Base-by-base conservation (phyloP, 1,140 invertebrate species). In the Arctopsyche grandis region DNA sequence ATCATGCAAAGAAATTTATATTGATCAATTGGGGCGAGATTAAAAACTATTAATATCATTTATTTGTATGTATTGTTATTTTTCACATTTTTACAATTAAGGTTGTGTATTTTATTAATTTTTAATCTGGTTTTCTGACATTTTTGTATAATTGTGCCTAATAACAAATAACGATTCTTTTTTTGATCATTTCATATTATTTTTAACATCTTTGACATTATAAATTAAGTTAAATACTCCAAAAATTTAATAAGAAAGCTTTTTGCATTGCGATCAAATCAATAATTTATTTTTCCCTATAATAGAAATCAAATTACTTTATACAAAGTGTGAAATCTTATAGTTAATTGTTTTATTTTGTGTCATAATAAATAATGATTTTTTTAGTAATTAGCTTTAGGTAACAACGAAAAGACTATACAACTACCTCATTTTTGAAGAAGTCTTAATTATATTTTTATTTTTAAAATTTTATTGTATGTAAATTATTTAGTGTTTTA, bases 381-480 rank as follows among this genome's bases (percentile, higher is more conserved):
- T 70, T 76, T 76, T 80, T 46, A 71, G 69, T 21, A 4, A 44
- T 60, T 80, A 78, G 71, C 78, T 80, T 82, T 82, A 82, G 74
- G 70, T 76, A 38, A 71, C 21, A 80, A 82, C 81, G 77, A 82
- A 82, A 82, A 82, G 81, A 82, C 81, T 82, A 82, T 82, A 80
- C 77, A 80, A 73, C 79, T 82, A 82, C 81, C 81, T 82, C 81
- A 80, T 82, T 82, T 80, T 82, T 79, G 80, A 79, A 77, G 78
- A 79, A 71, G 74, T 79, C 79, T 80, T 76, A 71, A 75, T 75
- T 24, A 75, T 66, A 66, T 77, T 78, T 60, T 71, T 71, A 38
- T 71, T 19, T 46, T 10, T 38, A 71, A 19, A 1, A 22, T 22
- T 71, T 21, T 71, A 12, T 16, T 19, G n/a, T 48, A 71, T 71